phyloP scores from a whole-genome alignment of 2,888 invertebrate species.

The Sarcophaga carnaria region DNA sequence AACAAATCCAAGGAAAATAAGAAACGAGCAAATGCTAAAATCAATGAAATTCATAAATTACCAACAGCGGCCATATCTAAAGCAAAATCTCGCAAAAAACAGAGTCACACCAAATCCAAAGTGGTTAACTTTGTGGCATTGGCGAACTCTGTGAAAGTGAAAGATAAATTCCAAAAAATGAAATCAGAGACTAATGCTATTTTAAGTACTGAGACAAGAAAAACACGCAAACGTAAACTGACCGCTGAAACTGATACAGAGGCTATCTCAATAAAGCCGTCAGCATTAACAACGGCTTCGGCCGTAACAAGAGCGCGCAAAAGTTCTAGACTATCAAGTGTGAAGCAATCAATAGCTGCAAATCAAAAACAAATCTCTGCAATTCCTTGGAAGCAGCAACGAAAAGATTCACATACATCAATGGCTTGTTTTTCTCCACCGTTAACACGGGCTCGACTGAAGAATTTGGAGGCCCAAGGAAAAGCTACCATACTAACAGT shows the following conservation, averaged over 20 bases:
- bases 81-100: constrained; percentile 53
- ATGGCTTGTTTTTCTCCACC: constrained; percentile 70
- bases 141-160: constrained; percentile 27
- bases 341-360: neutral
- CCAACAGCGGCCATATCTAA: constrained; percentile 50
- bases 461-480: constrained; percentile 63
- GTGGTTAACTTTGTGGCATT: constrained; percentile 50
- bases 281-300: constrained; percentile 53
- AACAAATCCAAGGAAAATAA: constrained; percentile 15
- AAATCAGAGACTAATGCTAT: neutral
- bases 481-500: constrained; percentile 7
- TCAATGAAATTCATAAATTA: constrained; percentile 46
- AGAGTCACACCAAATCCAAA: constrained; percentile 56
- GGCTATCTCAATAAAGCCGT: neutral
- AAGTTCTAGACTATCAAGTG: constrained; percentile 67
- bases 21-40: constrained; percentile 43
- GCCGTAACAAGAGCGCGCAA: constrained; percentile 57
- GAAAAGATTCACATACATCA: constrained; percentile 10
- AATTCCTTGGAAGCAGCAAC: constrained; percentile 7
- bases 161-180: constrained; percentile 24
- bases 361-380: constrained; percentile 24
- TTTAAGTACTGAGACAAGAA: neutral
- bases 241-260: neutral
- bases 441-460: constrained; percentile 73
- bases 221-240: constrained; percentile 63